Evolutionary conservation across 2,113 vertebrate genomes (phyloP).

Genomic region (Heterotis niloticus): DNA sequence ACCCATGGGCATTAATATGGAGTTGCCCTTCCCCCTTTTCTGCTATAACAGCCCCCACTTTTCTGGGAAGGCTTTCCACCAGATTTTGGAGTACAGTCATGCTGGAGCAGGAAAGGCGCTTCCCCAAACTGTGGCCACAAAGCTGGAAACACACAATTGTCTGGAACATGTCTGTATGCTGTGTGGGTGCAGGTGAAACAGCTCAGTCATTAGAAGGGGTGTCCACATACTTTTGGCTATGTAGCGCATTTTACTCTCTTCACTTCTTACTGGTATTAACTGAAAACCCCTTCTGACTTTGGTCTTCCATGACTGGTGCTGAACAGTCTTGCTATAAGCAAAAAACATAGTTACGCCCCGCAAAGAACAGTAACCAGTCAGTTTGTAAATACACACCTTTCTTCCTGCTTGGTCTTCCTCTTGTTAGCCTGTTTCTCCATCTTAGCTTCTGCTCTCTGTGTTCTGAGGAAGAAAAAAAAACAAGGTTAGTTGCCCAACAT

Average conservation of each 20-base stretch:
- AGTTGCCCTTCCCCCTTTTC: too few species aligned
- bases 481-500: not conserved
- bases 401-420: conserved; percentile 74
- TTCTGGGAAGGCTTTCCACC: too few species aligned
- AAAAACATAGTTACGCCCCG: not conserved
- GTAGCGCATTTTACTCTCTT: conserved; percentile 1
- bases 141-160: too few species aligned
- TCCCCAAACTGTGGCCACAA: too few species aligned
- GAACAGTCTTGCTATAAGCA: not conserved
- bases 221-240: too few species aligned
- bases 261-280: not conserved
- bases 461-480: conserved; percentile 36
- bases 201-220: too few species aligned
- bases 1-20: too few species aligned
- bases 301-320: not conserved
- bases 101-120: too few species aligned
- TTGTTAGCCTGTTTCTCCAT: conserved; percentile 68
- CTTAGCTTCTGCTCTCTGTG: conserved; percentile 62
- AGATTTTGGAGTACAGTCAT: too few species aligned
- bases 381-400: conserved; percentile 66
- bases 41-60: too few species aligned
- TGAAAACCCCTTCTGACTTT: not conserved
- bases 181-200: too few species aligned
- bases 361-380: not conserved
- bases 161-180: too few species aligned